phyloP scores from a whole-genome alignment of 2,113 vertebrate species.

The Sceloporus undulatus region DNA sequence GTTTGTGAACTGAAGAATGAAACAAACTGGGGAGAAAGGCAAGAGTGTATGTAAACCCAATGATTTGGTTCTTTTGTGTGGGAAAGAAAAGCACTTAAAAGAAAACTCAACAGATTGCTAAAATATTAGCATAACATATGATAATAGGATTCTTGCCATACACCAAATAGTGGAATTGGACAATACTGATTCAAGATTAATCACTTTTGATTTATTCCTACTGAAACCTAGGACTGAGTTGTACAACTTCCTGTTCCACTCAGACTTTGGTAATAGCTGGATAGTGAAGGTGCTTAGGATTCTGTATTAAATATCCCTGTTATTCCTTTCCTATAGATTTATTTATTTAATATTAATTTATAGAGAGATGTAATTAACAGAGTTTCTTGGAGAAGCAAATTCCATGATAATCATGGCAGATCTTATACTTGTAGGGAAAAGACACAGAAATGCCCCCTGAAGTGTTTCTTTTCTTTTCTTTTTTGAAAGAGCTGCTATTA shows the following conservation, averaged over 20 bases:
- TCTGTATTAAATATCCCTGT: not conserved
- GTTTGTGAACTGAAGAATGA: not conserved
- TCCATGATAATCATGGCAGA: not conserved
- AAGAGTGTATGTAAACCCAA: not conserved
- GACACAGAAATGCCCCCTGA: too few relatives aligned
- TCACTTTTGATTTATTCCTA: not conserved
- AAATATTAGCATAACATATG: not conserved
- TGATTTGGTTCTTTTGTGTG: too few relatives aligned
- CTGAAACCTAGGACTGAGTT: not conserved
- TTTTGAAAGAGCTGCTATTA: too few relatives aligned
- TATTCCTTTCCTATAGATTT: not conserved
- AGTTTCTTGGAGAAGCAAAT: not conserved
- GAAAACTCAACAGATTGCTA: not conserved
- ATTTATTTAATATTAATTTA: too few relatives aligned
- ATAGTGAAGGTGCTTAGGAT: not conserved
- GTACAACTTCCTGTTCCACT: not conserved
- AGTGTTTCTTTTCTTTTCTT: too few relatives aligned
- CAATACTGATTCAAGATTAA: not conserved
- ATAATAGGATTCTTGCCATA: not conserved
- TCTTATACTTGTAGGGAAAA: too few relatives aligned
- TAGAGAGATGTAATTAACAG: not conserved
- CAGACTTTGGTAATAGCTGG: not conserved
- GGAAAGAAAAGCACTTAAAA: not conserved
- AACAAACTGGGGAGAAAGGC: not conserved
- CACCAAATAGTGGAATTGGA: not conserved